Conservation (phyloP, 2,888 invertebrate genomes). For the Platycnemis pennipes region DNA sequence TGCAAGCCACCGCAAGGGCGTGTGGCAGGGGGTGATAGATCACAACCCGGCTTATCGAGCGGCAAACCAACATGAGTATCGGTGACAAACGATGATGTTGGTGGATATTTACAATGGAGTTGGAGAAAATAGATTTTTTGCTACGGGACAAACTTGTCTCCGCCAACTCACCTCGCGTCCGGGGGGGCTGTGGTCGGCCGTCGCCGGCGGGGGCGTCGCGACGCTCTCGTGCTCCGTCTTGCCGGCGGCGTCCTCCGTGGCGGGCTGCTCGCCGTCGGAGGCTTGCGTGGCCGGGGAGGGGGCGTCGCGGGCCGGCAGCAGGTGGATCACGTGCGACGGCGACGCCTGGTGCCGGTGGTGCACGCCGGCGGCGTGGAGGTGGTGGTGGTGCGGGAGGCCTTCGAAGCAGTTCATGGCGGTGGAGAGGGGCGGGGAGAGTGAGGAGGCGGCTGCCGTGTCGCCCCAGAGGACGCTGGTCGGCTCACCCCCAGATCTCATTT, state of each 20-base stretch:
- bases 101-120: too few species aligned
- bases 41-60: too few species aligned
- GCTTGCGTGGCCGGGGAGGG: constrained; percentile 22
- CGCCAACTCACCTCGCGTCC: not conserved
- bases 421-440: not conserved
- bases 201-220: not conserved
- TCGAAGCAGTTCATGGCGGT: constrained; percentile 65
- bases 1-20: too few species aligned
- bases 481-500: constrained; percentile 60
- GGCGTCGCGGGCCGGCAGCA: constrained; percentile 78
- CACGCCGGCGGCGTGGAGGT: constrained; percentile 68
- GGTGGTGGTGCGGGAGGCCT: constrained; percentile 79
- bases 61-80: too few species aligned
- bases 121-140: too few species aligned
- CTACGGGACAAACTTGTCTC: too few species aligned
- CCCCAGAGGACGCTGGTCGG: constrained; percentile 59
- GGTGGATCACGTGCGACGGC: constrained; percentile 77
- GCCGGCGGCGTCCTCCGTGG: not conserved
- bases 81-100: too few species aligned
- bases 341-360: constrained; percentile 71
- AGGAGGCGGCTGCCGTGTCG: constrained; percentile 50
- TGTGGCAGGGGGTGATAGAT: too few species aligned
- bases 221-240: not conserved
- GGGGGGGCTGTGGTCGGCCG: not conserved
- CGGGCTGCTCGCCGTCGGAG: constrained; percentile 75